Percentiles rank a stretch among this genome's conserved stretches.
phyloP scores from a whole-genome alignment of 2,113 vertebrate genomes.

The Psittacus erithacus region DNA sequence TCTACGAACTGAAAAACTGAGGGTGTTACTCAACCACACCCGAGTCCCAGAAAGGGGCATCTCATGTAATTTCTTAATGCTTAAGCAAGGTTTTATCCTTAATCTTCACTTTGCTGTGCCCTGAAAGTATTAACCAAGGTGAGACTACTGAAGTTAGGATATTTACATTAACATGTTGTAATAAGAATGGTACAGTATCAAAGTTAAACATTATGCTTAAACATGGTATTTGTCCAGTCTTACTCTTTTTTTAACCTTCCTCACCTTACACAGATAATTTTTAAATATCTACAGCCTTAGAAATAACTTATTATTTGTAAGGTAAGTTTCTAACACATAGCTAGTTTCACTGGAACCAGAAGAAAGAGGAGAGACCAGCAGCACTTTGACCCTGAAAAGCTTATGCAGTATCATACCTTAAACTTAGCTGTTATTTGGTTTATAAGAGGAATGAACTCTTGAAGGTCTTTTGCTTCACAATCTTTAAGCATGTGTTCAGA shows the following conservation, averaged over 20 bases:
- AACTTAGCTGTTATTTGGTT: constrained; percentile 99
- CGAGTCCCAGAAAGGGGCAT: neutral
- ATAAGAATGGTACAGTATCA: neutral
- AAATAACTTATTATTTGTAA: neutral
- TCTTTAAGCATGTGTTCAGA: constrained; percentile 98
- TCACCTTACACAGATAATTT: neutral
- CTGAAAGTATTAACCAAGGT: neutral
- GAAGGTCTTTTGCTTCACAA: constrained; percentile 95
- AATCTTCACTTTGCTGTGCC: neutral
- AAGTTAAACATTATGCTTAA: neutral
- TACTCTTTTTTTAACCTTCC: neutral
- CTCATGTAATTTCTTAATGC: neutral
- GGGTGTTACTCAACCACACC: neutral
- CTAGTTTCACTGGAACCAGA: neutral
- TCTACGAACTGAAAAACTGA: neutral
- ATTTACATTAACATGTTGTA: neutral
- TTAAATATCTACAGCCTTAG: neutral
- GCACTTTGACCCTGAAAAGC: neutral
- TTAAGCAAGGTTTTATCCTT: neutral
- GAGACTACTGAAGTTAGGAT: neutral
- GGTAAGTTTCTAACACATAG: neutral
- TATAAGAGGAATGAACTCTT: constrained; percentile 99
- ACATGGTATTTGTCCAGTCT: neutral
- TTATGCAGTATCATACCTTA: constrained; percentile 77
- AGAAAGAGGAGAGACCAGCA: neutral